A percentile compares a stretch with the other conserved stretches of the same genome.
Conservation (phyloP, 2,888 invertebrate species). For the Orthosia gothica region DNA sequence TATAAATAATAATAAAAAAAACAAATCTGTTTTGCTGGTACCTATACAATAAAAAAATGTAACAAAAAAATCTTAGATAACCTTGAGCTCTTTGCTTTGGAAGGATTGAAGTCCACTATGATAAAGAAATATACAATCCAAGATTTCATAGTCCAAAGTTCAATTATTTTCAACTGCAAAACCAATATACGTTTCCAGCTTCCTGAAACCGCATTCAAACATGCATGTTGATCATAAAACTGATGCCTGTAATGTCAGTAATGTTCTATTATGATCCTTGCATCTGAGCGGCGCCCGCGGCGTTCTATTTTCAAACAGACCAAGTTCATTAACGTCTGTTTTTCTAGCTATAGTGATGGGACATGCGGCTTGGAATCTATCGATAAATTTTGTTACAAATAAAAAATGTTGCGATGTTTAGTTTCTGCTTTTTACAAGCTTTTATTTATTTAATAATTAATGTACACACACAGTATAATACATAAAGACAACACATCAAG, state of each 20-base stretch:
- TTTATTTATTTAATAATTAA: too few relatives aligned
- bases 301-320: constrained; percentile 74
- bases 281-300: constrained; percentile 50
- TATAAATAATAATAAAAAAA: too few relatives aligned
- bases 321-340: constrained; percentile 80
- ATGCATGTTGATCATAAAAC: constrained; percentile 28
- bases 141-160: not conserved
- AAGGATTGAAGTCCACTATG: not conserved
- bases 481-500: too few relatives aligned
- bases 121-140: constrained; percentile 2
- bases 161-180: not conserved
- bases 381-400: constrained; percentile 32
- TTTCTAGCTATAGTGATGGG: constrained; percentile 70
- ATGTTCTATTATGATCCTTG: constrained; percentile 35
- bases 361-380: constrained; percentile 10
- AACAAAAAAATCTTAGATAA: not conserved
- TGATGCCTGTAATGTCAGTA: constrained; percentile 18
- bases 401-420: not conserved
- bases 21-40: too few relatives aligned
- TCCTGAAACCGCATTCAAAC: constrained; percentile 2
- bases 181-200: not conserved
- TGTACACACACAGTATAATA: too few relatives aligned
- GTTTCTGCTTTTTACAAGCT: not conserved
- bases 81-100: too few relatives aligned
- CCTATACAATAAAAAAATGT: too few relatives aligned